Evolutionary conservation across 2,113 vertebrate genomes (phyloP), one percentile per base, ranked within the genome.

Genomic region (Pygoscelis antarcticus): DNA sequence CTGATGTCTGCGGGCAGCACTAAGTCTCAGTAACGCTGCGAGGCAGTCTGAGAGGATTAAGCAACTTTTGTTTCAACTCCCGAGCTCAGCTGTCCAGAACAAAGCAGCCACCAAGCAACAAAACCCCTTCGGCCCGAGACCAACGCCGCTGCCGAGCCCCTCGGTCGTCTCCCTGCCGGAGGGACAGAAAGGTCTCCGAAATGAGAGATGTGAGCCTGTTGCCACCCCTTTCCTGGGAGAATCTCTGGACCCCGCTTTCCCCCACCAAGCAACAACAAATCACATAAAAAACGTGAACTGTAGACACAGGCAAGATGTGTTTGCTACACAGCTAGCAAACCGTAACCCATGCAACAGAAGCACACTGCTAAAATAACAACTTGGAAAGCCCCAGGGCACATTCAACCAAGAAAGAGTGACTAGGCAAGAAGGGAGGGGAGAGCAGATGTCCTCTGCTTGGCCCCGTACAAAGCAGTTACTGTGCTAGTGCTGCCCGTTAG

Each of bases 1-100:
- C 71, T 2, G n/a, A 6, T 4, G 76, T 44, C 87, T 54, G 66
- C 40, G 4, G 88, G 74, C 94, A 65, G 54, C 4, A 9, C 80
- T 54, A 23, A 64, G 76, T 20, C 65, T 30, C 34, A 8, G 40
- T 17, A 40, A 80, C 1, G 25, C 78, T 51, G 38, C 2, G 10
- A 90, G 83, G 82, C 85, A 54, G 36, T 46, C 74, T 16, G n/a
- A 94, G 86, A 72, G 96, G 92, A 96, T 97, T 95, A 97, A 93
- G n/a, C 80, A 92, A 93, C 87, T 96, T 93, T 89, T 87, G 82
- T 95, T 83, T 89, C 89, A 84, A 62, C 69, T 93, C 72, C 72
- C 17, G 7, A 91, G 92, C 95, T 95, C 91, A 84, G 94, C 92
- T 86, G 83, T 25, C 34, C 87, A 42, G 77, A 83, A 95, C 95